Evolutionary conservation across 2,888 invertebrate genomes (phyloP).

Genomic region (Dolichopus griseipennis): DNA sequence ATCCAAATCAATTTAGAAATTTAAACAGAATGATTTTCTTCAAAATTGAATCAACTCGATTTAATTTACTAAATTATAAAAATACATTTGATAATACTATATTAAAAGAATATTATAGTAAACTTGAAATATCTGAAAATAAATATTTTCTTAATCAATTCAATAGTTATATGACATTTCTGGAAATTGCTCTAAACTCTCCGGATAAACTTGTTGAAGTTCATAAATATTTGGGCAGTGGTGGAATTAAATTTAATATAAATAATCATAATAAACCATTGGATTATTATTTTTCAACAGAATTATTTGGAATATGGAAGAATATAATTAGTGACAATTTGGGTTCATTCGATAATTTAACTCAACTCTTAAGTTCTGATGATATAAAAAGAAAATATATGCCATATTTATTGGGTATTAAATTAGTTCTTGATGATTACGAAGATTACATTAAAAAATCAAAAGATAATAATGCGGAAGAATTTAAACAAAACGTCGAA

Average conservation of each 20-base stretch:
- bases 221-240: background rate
- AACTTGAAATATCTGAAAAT: background rate
- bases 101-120: background rate
- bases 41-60: background rate
- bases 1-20: background rate
- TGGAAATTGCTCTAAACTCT: background rate
- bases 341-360: background rate
- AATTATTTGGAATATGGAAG: background rate
- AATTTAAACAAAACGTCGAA: background rate
- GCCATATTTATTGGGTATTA: background rate
- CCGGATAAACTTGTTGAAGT: background rate
- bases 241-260: background rate
- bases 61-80: background rate
- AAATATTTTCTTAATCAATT: background rate
- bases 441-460: background rate
- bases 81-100: background rate
- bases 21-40: background rate
- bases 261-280: background rate
- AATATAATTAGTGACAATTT: background rate
- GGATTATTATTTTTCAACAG: background rate
- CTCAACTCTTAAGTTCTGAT: background rate
- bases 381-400: background rate
- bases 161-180: background rate
- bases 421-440: background rate
- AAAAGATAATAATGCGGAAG: background rate